Base-by-base conservation (phyloP, 2,113 vertebrate genomes). In the Odontesthes bonariensis region DNA sequence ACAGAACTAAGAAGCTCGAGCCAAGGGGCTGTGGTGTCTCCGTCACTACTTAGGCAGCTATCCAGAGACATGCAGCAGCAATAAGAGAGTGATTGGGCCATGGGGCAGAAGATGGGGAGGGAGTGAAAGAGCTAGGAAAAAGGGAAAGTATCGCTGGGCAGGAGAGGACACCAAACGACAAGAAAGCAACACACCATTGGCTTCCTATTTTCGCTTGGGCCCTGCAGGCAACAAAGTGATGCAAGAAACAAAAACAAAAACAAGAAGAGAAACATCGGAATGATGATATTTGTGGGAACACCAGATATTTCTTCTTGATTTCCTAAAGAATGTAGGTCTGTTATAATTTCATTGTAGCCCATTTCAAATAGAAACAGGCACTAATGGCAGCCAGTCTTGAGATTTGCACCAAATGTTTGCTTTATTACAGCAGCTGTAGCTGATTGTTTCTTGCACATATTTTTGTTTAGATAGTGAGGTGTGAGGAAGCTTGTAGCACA, bases 1-100 rank as follows among this genome's bases (percentile, higher is more conserved):
- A 91, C 84, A 87, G 82, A 70, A 44, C 75, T 86, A 88, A 87
- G 75, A 86, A 82, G 79, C 81, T 70, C 65, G 40, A 76, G 68
- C 77, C 74, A 82, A 14, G 13, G 70, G 69, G 62, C 51, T 76
- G 74, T 16, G 31, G 73, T 68, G 55, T 69, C 49, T 77, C 69
- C 51, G n/a, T 75, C 81, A 77, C 56, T 79, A 79, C 86, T 83
- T 65, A 61, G 79, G 88, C 83, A 87, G 76, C 68, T 1, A 66
- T 86, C 83, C 84, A 88, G 68, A 82, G 69, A 77, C 73, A 77
- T 69, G 51, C 66, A 73, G 61, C 0, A 60, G 59, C 8, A 72
- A 38, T 0, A 53, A 65, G 67, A 60, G 71, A 56, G 70, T 1
- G 70, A 82, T 12, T 11, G 49, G 73, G 72, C 58, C 6, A 1